Evolutionary conservation across 2,113 vertebrate genomes (phyloP), one percentile per base, ranked within the genome.

Genomic region (Xiphophorus maculatus): DNA sequence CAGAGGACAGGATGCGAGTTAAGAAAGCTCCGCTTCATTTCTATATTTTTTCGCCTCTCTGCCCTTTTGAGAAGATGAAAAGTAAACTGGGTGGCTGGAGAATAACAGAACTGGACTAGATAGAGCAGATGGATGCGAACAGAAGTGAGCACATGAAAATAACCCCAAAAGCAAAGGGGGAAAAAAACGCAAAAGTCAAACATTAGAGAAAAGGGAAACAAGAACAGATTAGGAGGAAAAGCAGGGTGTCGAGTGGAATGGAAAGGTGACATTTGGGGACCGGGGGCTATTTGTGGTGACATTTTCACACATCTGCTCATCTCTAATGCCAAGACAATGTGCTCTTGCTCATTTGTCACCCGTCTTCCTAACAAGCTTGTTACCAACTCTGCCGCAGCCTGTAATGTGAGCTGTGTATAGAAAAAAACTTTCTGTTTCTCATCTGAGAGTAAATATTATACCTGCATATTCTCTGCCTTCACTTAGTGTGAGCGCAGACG

Each of bases 281-380:
- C 87, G 80, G 81, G 27, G 87, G 85, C 84, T 90, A 92, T 92
- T 93, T 92, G 87, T 84, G 88, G 72, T 92, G 92, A 93, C 92
- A 93, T 93, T 92, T 92, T 86, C 91, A 88, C 90, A 91, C 87
- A 76, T 90, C 87, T 89, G 81, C 86, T 92, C 89, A 81, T 89
- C 79, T 90, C 82, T 88, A 89, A 91, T 87, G 84, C 87, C 84
- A 78, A 79, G 77, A 87, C 84, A 92, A 84, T 77, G 81, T 85
- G 75, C 81, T 78, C 37, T 51, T 58, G 74, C 84, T 92, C 77
- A 40, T 90, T 92, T 93, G 82, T 91, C 90, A 90, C 83, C 60
- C 13, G 74, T 83, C 73, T 88, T 72, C 77, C 78, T 90, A 93
- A 92, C 90, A 91, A 91, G 90, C 90, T 84, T 87, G 89, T 86